Conservation (phyloP, 2,797 vertebrate species). For the Muscicapa striata region DNA sequence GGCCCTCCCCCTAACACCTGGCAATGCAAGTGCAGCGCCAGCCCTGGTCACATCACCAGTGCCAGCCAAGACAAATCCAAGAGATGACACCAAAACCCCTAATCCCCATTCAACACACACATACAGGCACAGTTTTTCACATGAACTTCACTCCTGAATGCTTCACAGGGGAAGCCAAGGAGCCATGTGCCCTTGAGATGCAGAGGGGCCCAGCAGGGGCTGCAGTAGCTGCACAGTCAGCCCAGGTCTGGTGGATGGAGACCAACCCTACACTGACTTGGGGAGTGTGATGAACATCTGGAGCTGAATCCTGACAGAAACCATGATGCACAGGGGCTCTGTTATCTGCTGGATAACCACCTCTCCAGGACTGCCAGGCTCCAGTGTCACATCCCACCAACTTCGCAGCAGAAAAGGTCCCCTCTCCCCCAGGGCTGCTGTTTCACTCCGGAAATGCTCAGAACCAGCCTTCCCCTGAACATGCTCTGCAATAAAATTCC, state of each 20-base stretch:
- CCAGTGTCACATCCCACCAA: not conserved
- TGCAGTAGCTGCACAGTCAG: accelerated
- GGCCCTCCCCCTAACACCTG: not conserved
- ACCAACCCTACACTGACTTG: accelerated
- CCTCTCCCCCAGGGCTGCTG: not conserved
- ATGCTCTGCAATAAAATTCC: conserved; percentile 52
- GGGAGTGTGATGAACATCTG: not conserved
- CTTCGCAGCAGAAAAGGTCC: not conserved
- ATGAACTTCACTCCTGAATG: not conserved
- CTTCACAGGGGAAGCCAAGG: not conserved
- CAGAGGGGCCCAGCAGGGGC: not conserved
- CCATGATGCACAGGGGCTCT: not conserved
- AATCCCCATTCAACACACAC: not conserved
- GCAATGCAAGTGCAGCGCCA: not conserved
- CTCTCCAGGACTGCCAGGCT: not conserved
- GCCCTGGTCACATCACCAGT: not conserved
- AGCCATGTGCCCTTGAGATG: not conserved
- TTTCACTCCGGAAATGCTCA: not conserved
- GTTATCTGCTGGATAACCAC: not conserved
- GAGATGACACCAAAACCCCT: not conserved
- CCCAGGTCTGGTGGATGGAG: not conserved
- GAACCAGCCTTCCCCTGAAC: not conserved
- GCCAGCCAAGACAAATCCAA: not conserved
- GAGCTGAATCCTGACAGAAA: not conserved
- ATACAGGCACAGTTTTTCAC: not conserved